These are phyloP conservation scores for Centropus bengalensis DNA, from an alignment of 2,113 vertebrate species.

Conservation along the genomic window DNA sequence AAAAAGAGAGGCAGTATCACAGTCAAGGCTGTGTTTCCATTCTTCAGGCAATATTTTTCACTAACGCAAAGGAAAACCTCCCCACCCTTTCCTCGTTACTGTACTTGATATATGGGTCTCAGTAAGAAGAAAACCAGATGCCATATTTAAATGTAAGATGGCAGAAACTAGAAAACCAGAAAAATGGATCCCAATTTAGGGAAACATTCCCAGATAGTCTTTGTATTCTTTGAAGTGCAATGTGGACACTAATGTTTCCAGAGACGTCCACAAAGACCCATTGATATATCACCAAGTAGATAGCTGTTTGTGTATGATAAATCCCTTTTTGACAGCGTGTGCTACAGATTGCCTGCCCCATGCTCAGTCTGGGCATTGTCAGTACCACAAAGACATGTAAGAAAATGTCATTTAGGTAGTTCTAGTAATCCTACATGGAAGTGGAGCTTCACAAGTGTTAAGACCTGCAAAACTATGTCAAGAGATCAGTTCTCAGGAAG, in stretches of 20 bases:
- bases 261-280: background rate
- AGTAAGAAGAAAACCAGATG: slow-evolving; percentile 59
- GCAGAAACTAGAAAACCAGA: slow-evolving; percentile 26
- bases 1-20: slow-evolving; percentile 33
- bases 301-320: background rate
- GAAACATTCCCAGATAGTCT: background rate
- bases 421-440: background rate
- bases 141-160: slow-evolving; percentile 39
- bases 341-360: background rate
- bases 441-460: background rate
- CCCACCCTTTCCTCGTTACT: slow-evolving; percentile 50
- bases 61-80: slow-evolving; percentile 40
- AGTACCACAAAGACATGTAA: background rate
- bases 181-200: background rate
- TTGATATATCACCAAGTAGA: background rate
- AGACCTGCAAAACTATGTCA: background rate
- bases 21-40: slow-evolving; percentile 58
- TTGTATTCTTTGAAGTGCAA: slow-evolving; percentile 15
- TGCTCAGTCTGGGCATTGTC: fast-evolving
- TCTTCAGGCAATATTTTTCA: slow-evolving; percentile 50
- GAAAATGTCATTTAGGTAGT: background rate
- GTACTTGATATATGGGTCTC: background rate
- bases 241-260: background rate
- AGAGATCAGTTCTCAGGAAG: background rate
- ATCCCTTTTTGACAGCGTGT: background rate